Evolutionary conservation across 2,888 invertebrate genomes (phyloP).

Genomic region (Phalangium opilio): DNA sequence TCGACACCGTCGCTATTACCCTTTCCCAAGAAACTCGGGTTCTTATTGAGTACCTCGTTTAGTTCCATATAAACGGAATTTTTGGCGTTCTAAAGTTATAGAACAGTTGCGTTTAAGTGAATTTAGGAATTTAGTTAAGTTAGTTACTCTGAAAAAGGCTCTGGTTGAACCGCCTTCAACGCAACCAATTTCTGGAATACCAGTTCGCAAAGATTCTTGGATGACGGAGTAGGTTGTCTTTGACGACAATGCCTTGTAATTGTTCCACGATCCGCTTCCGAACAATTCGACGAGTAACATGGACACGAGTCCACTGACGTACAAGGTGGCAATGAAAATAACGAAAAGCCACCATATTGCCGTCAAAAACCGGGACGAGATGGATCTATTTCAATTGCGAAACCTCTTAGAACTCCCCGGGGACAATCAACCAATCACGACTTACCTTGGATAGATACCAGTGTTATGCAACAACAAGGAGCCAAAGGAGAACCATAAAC

Average conservation of each 20-base stretch:
- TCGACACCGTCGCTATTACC: constrained; percentile 4
- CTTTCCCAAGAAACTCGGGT: not conserved
- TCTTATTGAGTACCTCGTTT: not conserved
- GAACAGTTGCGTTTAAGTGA: too few species aligned
- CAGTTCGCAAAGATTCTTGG: too few species aligned
- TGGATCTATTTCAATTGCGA: constrained; percentile 6
- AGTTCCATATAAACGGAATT: not conserved
- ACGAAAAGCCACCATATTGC: constrained; percentile 10
- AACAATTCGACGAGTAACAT: constrained; percentile 1
- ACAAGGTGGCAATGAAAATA: constrained; percentile 3
- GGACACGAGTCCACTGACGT: constrained; percentile 7
- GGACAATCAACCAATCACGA: not conserved
- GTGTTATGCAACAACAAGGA: constrained; percentile 9
- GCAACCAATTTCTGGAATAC: too few species aligned
- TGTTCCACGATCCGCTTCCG: too few species aligned
- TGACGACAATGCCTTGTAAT: too few species aligned
- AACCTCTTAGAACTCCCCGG: too few species aligned
- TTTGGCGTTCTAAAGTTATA: too few species aligned
- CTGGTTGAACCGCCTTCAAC: too few species aligned
- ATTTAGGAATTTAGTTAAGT: too few species aligned
- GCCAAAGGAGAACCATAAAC: constrained; percentile 11
- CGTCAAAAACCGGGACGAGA: constrained; percentile 11
- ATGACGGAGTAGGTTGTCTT: too few species aligned
- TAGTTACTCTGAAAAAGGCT: too few species aligned
- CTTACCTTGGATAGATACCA: constrained; percentile 13